Percentiles rank a stretch among this genome's conserved stretches.
Evolutionary conservation across 2,113 vertebrate genomes (phyloP).

Genomic region (Eurystomus gularis): DNA sequence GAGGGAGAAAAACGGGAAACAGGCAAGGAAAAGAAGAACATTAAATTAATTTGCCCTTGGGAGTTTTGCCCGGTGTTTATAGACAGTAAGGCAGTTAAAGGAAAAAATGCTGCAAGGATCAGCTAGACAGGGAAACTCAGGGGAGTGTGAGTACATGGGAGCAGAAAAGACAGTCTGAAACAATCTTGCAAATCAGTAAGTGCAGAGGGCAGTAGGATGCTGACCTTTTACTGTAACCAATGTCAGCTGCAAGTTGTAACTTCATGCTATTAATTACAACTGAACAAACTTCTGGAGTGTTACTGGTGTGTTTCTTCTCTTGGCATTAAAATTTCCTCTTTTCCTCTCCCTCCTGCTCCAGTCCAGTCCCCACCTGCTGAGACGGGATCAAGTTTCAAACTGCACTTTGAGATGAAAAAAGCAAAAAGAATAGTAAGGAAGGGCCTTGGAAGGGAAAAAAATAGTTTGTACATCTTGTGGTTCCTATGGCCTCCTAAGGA

Average conservation of each 20-base stretch:
- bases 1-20: neutral
- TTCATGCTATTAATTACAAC: conserved; percentile 56
- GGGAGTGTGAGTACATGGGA: neutral
- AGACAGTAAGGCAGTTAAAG: neutral
- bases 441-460: conserved; percentile 5
- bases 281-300: neutral
- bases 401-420: neutral
- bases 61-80: neutral
- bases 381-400: conserved; percentile 56
- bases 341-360: neutral
- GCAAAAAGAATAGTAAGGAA: neutral
- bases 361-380: neutral
- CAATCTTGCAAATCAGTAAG: conserved; percentile 46
- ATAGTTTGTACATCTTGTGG: neutral
- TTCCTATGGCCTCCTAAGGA: neutral
- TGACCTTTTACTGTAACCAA: conserved; percentile 43
- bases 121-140: neutral
- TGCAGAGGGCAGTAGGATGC: conserved; percentile 5
- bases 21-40: neutral
- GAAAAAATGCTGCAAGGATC: conserved; percentile 33
- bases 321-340: conserved; percentile 10
- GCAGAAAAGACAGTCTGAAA: neutral
- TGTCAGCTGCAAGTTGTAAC: conserved; percentile 58
- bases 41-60: neutral
- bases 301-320: conserved; percentile 26